Base-by-base conservation (phyloP, 2,888 invertebrate genomes). In the Caenorhabditis sp. region DNA sequence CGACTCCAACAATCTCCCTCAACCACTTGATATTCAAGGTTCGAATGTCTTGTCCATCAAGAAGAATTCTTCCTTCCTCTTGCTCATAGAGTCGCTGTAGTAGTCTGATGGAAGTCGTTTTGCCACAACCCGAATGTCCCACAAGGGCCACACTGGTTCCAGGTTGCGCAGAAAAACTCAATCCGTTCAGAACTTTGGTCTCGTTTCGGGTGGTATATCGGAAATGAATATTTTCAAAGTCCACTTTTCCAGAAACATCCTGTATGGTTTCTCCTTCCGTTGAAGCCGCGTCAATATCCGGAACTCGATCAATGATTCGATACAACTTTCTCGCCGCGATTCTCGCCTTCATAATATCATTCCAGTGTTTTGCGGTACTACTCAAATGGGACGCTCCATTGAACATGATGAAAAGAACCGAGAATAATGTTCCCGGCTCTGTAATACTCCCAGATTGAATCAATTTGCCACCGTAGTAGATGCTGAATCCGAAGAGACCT, bases 1-100 rank as follows among this genome's bases (percentile, higher is more conserved):
- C 90, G 19, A 90, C 82, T 41, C 90, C 90, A 26, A 90, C 83
- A 16, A 56, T 58, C 28, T 85, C 86, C 16, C 90, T 58, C 24
- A 90, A 79, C 81, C 86, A 84, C 16, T 80, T 82, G 24, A 87
- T 80, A 49, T 89, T 88, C 44, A 89, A 26, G 0, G 41, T 58
- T 22, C 75, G 59, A 19, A 90, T 87, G 38, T 90, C 87, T 6
- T n/a, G n/a, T n/a, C n/a, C n/a, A n/a, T n/a, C n/a, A n/a, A n/a
- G n/a, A n/a, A n/a, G n/a, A n/a, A 84, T 81, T 5, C 28, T 26
- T 66, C 86, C 86, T 7, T 44, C 49, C 22, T 84, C 85, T 12
- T 59, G 70, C 56, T 84, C 83, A 72, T 86, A 86, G 54, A 85
- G 51, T n/a, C 86, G 51, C 1, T 85, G 85, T 49, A 86, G 47